Evolutionary conservation across 2,113 vertebrate genomes (phyloP), one percentile per base, ranked within the genome.

Genomic region (Rhinoptilus africanus): DNA sequence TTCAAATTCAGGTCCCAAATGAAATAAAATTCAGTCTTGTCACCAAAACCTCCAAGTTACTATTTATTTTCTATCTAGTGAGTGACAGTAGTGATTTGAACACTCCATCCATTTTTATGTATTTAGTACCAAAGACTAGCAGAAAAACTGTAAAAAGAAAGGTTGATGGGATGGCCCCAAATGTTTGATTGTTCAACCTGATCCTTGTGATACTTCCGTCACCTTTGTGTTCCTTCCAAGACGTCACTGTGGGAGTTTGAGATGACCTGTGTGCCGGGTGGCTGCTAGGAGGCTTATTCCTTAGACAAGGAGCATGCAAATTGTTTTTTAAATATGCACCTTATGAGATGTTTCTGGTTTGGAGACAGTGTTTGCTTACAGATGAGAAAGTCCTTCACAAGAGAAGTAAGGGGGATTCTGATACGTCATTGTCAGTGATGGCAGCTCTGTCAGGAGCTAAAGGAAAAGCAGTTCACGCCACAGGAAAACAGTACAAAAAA

Each of bases 221-320:
- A 57, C 22, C 14, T 68, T 35, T 48, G 6, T n/a, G 11, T 26
- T 87, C 28, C 24, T 87, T 91, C 45, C 45, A 26, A 91, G 45
- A 41, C 32, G 9, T 34, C 37, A 11, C 4, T 7, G 2, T 26
- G 27, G 23, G 8, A 50, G 6, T 59, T 71, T 71, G 32, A 77
- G n/a, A 59, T 41, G 1, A 9, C 43, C 30, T 60, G 14, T 35
- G 9, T 47, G 4, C 6, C 37, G 41, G 43, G 14, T 41, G 64
- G 2, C 5, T 41, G 34, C 8, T n/a, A 47, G 24, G 50, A 32
- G 11, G 4, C 6, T 67, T 3, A 0, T 48, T 82, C 11, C 2
- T 77, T 63, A 72, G 12, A 28, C 21, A 22, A 59, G 12, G 6
- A 54, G 1, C 15, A 47, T 30, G 6, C 1, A 82, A 63, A 57